Base-by-base conservation (phyloP, 2,888 invertebrate species). In the Campaea margaritaria region DNA sequence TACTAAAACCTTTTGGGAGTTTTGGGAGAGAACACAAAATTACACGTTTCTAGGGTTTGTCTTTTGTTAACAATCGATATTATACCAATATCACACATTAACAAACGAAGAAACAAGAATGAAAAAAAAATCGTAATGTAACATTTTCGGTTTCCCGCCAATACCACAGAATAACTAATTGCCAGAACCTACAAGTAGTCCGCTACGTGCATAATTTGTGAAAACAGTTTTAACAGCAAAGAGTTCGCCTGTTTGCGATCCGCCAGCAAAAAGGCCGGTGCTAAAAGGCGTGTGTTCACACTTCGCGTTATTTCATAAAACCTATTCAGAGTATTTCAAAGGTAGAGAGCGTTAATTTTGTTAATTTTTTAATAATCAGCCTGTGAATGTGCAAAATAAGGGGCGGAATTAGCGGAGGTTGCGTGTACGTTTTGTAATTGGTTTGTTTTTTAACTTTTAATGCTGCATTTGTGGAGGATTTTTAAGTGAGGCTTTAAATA, bases 351-450 rank as follows among this genome's bases (percentile, higher is more conserved):
- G 58, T 69, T 78, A 75, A 78, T 58, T 64, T 41, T 58, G 62
- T 70, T 76, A 74, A 76, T 78, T 70, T 70, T 65, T 69, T 67
- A 71, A 76, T 76, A 75, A 78, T 75, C 72, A 71, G 64, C 55
- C 64, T 69, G 75, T 64, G 66, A 72, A 53, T 52, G n/a, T 48
- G 49, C 53, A 28, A 49, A 73, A 69, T 69, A 58, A 69, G 57
- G 73, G 55, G 62, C 69, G 69, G 58, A 46, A 50, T 54, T 64
- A 59, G 44, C 48, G 16, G 44, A 10, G 21, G 51, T 47, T 47
- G 47, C 36, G 11, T 52, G 47, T 38, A 5, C 8, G 13, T 39
- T 44, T 44, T 12, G 27, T 14, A 14, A 55, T 16, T 48, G 42
- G 21, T 47, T 55, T 13, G 9, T 12, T 42, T 36, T 47, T 21